A percentile compares a stretch with the other conserved stretches of the same genome.
Evolutionary conservation across 2,888 invertebrate species (phyloP).

Genomic region (Lissocephala sabroskyi): DNA sequence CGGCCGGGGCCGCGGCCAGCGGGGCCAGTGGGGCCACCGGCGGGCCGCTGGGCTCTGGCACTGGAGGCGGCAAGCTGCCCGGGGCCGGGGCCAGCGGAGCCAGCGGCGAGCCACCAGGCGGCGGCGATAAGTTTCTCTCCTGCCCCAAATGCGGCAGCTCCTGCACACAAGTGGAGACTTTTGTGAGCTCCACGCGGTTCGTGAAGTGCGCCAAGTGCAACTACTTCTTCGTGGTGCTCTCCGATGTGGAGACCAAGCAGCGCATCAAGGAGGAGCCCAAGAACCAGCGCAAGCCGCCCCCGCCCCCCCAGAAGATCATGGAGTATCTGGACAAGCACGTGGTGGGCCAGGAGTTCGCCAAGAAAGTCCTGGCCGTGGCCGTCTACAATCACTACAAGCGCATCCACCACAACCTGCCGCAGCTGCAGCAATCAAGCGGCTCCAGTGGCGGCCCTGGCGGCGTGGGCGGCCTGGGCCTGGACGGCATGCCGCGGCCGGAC

Average conservation of each 20-base stretch:
- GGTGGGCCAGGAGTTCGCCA: constrained; percentile 97
- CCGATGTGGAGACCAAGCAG: constrained; percentile 93
- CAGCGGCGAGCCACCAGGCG: constrained; percentile 71
- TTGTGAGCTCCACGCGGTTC: constrained; percentile 96
- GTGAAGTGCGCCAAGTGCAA: constrained; percentile 99
- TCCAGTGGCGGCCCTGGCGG: constrained; percentile 32
- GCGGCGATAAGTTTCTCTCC: constrained; percentile 81
- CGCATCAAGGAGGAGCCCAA: constrained; percentile 83
- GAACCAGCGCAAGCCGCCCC: constrained; percentile 86
- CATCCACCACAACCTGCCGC: constrained; percentile 92
- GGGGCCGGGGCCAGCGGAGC: constrained; percentile 24
- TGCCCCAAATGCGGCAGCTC: constrained; percentile 98
- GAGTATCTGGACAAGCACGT: constrained; percentile 97
- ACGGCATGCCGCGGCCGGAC: constrained; percentile 75
- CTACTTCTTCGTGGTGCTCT: constrained; percentile 96
- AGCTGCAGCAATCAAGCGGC: constrained; percentile 47
- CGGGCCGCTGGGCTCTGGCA: constrained; percentile 17
- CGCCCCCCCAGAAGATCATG: constrained; percentile 96
- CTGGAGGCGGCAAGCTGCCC: constrained; percentile 15
- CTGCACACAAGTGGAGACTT: constrained; percentile 97
- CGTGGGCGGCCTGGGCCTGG: constrained; percentile 35
- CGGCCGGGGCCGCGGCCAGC: constrained; percentile 12
- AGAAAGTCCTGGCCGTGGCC: constrained; percentile 97
- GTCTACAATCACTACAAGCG: constrained; percentile 99
- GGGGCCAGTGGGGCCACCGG: constrained; percentile 16